Percentiles rank a stretch among this genome's conserved stretches.
These are phyloP conservation scores for Piliocolobus tephrosceles DNA, from an alignment of 2,113 vertebrate species.

Conservation along the genomic window DNA sequence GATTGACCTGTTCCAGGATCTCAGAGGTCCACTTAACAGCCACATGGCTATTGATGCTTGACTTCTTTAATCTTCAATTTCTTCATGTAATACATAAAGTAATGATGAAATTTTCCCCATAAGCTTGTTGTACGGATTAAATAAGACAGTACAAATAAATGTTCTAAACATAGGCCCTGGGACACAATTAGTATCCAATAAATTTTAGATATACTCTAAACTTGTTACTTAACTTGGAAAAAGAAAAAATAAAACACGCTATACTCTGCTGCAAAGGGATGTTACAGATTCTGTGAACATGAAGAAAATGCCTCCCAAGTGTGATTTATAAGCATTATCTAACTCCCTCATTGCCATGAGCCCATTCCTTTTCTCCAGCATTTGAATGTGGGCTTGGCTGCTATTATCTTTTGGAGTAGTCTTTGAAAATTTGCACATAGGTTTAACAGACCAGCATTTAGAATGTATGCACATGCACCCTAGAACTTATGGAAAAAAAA, in stretches of 20 bases:
- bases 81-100: not conserved
- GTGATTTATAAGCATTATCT: not conserved
- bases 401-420: not conserved
- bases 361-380: not conserved
- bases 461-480: not conserved
- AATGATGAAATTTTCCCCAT: not conserved
- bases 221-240: not conserved
- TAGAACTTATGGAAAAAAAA: too few relatives aligned
- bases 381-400: not conserved
- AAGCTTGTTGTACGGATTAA: slow-evolving; percentile 5
- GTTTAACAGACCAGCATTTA: not conserved
- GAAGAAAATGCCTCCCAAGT: not conserved
- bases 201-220: not conserved
- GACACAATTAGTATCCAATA: not conserved
- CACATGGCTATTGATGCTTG: not conserved
- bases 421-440: not conserved
- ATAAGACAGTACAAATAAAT: not conserved
- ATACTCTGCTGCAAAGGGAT: not conserved
- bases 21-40: not conserved
- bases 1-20: not conserved
- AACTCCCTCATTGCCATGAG: not conserved
- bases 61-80: not conserved
- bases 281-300: not conserved
- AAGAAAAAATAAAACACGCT: not conserved
- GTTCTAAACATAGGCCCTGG: not conserved